These are phyloP conservation scores for Eupithecia abbreviata DNA, from an alignment of 2,888 invertebrate species.

Conservation along the genomic window DNA sequence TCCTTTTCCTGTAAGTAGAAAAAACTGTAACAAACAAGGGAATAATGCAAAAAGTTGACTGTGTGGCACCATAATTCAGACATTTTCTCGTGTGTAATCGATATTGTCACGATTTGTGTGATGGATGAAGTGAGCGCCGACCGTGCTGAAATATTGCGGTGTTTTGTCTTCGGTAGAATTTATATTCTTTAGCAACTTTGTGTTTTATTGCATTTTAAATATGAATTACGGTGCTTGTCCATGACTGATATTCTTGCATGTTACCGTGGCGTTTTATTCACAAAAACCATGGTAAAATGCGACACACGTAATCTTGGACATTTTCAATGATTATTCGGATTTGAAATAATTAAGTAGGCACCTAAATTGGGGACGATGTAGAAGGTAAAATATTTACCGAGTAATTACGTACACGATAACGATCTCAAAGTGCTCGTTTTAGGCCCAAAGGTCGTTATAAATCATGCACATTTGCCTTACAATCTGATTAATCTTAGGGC, in stretches of 20 bases:
- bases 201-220: slow-evolving; percentile 36
- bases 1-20: slow-evolving; percentile 52
- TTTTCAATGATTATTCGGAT: slow-evolving; percentile 2
- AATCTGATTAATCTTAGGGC: slow-evolving; percentile 41
- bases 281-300: neutral
- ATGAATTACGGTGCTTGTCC: slow-evolving; percentile 30
- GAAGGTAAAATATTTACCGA: slow-evolving; percentile 17
- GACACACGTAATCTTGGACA: neutral
- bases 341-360: neutral
- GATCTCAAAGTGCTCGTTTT: slow-evolving; percentile 40
- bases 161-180: slow-evolving; percentile 55
- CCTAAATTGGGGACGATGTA: neutral
- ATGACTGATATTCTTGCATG: slow-evolving; percentile 7
- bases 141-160: slow-evolving; percentile 55
- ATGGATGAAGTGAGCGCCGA: slow-evolving; percentile 60
- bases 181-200: slow-evolving; percentile 35
- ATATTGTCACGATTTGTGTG: slow-evolving; percentile 73
- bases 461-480: slow-evolving; percentile 39
- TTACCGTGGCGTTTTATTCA: neutral
- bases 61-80: slow-evolving; percentile 62
- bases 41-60: slow-evolving; percentile 62
- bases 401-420: slow-evolving; percentile 28
- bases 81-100: slow-evolving; percentile 67
- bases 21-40: slow-evolving; percentile 65
- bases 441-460: slow-evolving; percentile 35